Evolutionary conservation across 2,113 vertebrate species (phyloP).

Genomic region (Otus sunia): DNA sequence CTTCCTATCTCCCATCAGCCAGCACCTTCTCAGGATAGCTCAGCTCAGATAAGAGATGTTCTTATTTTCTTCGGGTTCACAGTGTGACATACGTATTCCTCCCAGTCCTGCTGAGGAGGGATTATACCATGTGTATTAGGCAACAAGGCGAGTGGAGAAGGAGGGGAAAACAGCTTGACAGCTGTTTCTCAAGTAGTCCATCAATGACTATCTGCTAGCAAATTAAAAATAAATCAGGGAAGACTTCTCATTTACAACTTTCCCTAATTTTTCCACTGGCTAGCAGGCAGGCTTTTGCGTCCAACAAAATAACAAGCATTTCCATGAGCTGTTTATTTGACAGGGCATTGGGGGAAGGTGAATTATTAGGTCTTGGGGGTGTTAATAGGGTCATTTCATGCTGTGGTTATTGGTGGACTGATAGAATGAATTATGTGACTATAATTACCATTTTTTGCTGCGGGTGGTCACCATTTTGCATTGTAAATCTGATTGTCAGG

Average conservation of each 20-base stretch:
- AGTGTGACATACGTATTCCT: not conserved
- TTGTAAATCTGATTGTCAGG: slow-evolving; percentile 35
- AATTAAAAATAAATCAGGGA: not conserved
- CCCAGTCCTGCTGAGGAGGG: not conserved
- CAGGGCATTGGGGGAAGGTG: not conserved
- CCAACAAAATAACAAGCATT: slow-evolving; percentile 7
- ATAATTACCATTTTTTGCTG: slow-evolving; percentile 27
- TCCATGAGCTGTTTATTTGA: slow-evolving; percentile 11
- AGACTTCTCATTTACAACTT: not conserved
- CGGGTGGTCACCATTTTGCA: slow-evolving; percentile 11
- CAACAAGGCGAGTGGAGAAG: not conserved
- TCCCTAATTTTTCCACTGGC: not conserved
- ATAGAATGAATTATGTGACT: slow-evolving; percentile 35
- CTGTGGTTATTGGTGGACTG: slow-evolving; percentile 44
- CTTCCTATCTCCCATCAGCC: slow-evolving; percentile 57
- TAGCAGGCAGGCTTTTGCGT: not conserved
- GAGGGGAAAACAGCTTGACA: not conserved
- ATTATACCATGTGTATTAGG: not conserved
- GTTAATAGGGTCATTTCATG: slow-evolving; percentile 27
- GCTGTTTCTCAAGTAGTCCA: slow-evolving; percentile 8
- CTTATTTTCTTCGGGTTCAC: not conserved
- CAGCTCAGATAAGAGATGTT: slow-evolving; percentile 46
- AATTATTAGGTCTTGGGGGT: slow-evolving; percentile 5
- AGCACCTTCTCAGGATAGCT: slow-evolving; percentile 56
- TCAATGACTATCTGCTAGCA: not conserved